Conservation (phyloP, 2,797 vertebrate species). For the Amblyraja radiata region DNA sequence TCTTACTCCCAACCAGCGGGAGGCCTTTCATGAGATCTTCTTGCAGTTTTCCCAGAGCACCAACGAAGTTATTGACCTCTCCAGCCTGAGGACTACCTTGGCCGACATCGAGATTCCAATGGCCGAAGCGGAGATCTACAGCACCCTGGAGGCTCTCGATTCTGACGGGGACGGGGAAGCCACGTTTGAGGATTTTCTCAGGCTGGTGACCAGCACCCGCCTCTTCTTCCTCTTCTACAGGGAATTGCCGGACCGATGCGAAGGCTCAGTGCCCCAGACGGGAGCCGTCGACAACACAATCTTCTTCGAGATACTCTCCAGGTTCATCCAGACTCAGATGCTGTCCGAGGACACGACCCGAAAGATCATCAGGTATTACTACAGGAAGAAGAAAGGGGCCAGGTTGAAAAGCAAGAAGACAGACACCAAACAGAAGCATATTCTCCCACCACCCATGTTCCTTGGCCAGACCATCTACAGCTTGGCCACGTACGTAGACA, state of each 20-base stretch:
- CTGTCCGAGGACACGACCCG: background rate
- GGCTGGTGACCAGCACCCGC: background rate
- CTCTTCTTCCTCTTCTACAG: background rate
- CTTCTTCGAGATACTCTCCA: constrained; percentile 15
- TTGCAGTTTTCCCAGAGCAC: background rate
- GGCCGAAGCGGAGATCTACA: background rate
- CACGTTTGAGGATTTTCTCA: constrained; percentile 1
- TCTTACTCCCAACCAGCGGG: constrained; percentile 6
- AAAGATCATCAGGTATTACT: background rate
- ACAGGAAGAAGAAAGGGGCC: constrained; percentile 19
- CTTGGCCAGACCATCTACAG: constrained; percentile 17
- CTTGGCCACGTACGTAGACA: background rate
- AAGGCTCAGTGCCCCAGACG: background rate
- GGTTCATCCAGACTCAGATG: background rate
- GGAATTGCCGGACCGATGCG: background rate
- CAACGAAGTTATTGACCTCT: background rate
- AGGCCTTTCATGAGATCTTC: constrained; percentile 14
- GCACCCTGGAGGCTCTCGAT: background rate
- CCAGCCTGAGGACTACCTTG: background rate
- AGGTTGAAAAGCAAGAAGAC: background rate
- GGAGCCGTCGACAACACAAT: background rate
- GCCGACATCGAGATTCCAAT: background rate
- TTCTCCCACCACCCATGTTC: background rate
- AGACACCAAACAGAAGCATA: background rate
- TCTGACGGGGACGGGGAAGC: background rate